phyloP scores from a whole-genome alignment of 2,113 vertebrate genomes.

The Hippopotamus amphibius region DNA sequence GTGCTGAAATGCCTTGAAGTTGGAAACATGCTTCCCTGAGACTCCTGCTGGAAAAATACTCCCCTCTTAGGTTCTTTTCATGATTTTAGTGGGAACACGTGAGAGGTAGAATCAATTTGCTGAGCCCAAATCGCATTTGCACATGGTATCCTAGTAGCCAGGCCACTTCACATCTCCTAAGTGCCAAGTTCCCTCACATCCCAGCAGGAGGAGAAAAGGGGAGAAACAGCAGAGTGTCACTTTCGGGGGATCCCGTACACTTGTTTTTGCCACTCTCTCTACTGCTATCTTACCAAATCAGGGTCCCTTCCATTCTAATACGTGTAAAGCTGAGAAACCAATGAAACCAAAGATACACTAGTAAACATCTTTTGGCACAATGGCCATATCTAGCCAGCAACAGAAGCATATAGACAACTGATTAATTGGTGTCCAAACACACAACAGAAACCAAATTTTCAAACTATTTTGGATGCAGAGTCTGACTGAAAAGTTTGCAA shows the following conservation, averaged over 20 bases:
- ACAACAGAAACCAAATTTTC: not conserved
- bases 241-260: accelerated
- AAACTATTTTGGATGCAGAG: not conserved
- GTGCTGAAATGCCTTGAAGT: not conserved
- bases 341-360: not conserved
- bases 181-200: not conserved
- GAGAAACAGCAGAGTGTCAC: not conserved
- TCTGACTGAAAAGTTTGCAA: not conserved
- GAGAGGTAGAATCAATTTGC: not conserved
- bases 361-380: not conserved
- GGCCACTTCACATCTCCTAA: not conserved
- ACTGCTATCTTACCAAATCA: not conserved
- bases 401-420: not conserved
- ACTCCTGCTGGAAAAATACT: not conserved
- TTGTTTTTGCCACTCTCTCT: not conserved
- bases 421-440: not conserved
- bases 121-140: not conserved
- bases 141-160: not conserved
- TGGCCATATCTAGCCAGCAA: not conserved
- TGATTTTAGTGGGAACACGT: not conserved
- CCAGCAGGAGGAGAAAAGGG: not conserved
- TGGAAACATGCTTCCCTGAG: not conserved
- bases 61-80: not conserved
- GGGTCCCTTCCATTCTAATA: not conserved
- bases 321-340: not conserved